Conservation (phyloP, 2,888 invertebrate genomes). For the Eristalinus sepulchralis region DNA sequence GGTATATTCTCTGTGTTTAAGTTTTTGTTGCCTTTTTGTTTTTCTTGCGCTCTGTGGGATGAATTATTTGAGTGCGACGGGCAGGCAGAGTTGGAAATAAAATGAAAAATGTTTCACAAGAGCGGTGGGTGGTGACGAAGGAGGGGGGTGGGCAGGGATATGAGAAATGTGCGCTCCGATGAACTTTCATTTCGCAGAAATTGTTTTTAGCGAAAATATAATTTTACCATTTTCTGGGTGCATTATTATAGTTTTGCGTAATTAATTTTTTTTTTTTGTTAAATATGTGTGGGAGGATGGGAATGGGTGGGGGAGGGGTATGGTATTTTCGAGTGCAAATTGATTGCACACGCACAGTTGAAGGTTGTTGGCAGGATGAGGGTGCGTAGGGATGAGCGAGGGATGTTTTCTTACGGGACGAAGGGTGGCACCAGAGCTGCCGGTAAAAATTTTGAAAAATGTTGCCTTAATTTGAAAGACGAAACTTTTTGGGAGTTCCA, state of each 20-base stretch:
- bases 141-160: background rate
- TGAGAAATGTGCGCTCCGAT: conserved; percentile 60
- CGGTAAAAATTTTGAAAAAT: no score
- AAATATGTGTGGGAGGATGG: background rate
- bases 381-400: background rate
- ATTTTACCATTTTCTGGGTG: conserved; percentile 44
- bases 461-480: no score
- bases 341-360: background rate
- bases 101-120: conserved; percentile 43
- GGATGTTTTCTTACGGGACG: no score
- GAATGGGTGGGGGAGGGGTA: background rate
- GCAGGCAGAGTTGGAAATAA: conserved; percentile 17
- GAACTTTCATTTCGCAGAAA: conserved; percentile 65
- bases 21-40: conserved; percentile 5
- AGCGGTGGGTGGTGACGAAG: background rate
- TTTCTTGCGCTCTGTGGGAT: conserved; percentile 39
- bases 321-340: background rate
- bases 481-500: no score
- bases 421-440: no score
- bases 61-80: conserved; percentile 49
- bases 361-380: background rate
- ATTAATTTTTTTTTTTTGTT: conserved; percentile 16
- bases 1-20: background rate
- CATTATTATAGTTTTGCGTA: conserved; percentile 56
- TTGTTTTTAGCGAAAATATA: conserved; percentile 61